Evolutionary conservation across 1,140 invertebrate species (phyloP).

Genomic region (Drosophila ercepeae): DNA sequence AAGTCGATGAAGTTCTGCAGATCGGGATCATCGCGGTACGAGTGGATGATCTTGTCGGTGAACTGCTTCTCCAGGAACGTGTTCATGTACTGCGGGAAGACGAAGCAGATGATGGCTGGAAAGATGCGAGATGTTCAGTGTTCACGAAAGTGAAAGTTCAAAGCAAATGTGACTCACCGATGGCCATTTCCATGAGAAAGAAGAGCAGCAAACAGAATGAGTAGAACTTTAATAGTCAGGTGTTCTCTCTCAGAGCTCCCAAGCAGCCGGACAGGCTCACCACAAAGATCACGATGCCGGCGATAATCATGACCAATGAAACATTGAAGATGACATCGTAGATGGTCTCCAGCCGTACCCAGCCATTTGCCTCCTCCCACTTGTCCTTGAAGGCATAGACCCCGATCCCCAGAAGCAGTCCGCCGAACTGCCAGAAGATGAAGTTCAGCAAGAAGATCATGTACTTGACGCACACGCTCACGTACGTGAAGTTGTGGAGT

Average conservation of each 20-base stretch:
- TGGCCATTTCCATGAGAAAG: constrained; percentile 94
- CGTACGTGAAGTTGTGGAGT: constrained; percentile 85
- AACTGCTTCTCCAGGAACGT: constrained; percentile 92
- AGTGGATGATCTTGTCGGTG: constrained; percentile 92
- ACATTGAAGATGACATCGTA: constrained; percentile 96
- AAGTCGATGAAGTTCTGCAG: constrained; percentile 97
- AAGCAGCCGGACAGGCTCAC: constrained; percentile 93
- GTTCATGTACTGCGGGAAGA: constrained; percentile 94
- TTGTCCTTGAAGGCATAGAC: constrained; percentile 96
- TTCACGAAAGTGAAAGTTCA: too few species aligned
- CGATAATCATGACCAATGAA: constrained; percentile 93
- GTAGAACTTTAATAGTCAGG: constrained; percentile 96
- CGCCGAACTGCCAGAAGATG: constrained; percentile 94
- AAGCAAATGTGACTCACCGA: constrained; percentile 77
- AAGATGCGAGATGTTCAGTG: too few species aligned
- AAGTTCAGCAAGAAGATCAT: constrained; percentile 97
- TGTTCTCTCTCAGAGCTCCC: constrained; percentile 96
- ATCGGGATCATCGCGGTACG: constrained; percentile 95
- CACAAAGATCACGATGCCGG: constrained; percentile 93
- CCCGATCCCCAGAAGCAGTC: constrained; percentile 93
- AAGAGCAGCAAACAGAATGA: constrained; percentile 94
- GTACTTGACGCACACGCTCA: constrained; percentile 95
- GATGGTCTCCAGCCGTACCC: constrained; percentile 90
- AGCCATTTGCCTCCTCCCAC: constrained; percentile 91
- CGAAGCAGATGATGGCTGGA: constrained; percentile 93